These are phyloP conservation scores for Apotomis betuletana DNA, from an alignment of 2,888 invertebrate genomes.

Conservation along the genomic window DNA sequence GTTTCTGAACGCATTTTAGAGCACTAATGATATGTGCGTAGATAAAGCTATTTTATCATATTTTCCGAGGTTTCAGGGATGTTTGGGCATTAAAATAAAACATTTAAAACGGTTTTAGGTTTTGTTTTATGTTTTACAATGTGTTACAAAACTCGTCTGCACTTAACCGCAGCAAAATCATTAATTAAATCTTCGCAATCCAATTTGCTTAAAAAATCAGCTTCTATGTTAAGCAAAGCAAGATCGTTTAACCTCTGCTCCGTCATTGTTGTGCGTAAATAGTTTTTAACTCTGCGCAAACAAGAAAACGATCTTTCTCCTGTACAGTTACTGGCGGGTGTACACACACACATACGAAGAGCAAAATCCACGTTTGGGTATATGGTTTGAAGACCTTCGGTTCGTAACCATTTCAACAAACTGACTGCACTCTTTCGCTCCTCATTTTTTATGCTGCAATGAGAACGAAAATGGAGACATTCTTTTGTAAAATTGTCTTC, in stretches of 20 bases:
- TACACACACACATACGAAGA: conserved; percentile 36
- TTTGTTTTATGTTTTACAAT: neutral
- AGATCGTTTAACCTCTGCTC: conserved; percentile 44
- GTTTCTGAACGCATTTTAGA: too few relatives aligned
- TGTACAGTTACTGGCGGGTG: conserved; percentile 17
- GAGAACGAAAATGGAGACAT: conserved; percentile 34
- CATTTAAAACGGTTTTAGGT: conserved; percentile 6
- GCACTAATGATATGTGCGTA: too few relatives aligned
- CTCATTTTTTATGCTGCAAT: conserved; percentile 36
- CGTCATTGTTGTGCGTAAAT: conserved; percentile 46
- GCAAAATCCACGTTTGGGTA: conserved; percentile 39
- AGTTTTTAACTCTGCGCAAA: conserved; percentile 33
- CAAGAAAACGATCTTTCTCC: conserved; percentile 10
- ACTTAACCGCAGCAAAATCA: too few relatives aligned
- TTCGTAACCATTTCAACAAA: conserved; percentile 36
- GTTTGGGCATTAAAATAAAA: neutral
- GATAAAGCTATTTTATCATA: neutral
- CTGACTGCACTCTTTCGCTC: conserved; percentile 31
- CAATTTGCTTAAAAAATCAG: neutral
- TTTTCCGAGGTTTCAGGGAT: neutral
- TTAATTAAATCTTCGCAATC: too few relatives aligned
- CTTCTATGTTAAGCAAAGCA: conserved; percentile 43
- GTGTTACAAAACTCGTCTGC: too few relatives aligned
- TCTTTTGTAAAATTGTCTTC: conserved; percentile 17
- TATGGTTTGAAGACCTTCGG: conserved; percentile 40